Base-by-base conservation (phyloP, 2,888 invertebrate species). In the Lasioglossum villosulum region DNA sequence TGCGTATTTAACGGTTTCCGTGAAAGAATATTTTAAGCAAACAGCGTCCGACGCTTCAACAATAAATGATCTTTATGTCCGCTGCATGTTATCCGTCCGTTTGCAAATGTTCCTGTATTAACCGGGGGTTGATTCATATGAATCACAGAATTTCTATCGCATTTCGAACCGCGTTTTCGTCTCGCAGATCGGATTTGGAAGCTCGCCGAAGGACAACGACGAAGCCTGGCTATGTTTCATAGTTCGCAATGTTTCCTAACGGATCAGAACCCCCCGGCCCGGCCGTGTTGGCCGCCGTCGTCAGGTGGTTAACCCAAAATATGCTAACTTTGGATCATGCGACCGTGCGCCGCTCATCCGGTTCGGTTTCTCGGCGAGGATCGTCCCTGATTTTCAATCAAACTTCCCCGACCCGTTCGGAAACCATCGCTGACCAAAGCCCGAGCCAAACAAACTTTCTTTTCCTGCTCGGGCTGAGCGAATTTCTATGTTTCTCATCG, bases 281-380 rank as follows among this genome's bases (percentile, higher is more conserved):
- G 45, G 66, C 63, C 71, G 85, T 87, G 83, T 87, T 83, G 80
- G 84, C 80, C 73, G 80, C 81, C 83, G 85, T 87, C 85, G 85
- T 87, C 85, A 77, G 89, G 87, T 87, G 89, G 89, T 89, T 89
- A 89, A 89, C 89, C 89, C 76, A 37, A 87, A 87, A 89, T 89
- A 89, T 79, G 84, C 87, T 84, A 86, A 89, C 89, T 89, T 89
- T 30, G 78, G 78, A 77, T 76, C 81, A 72, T 42, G 84, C 23
- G 77, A 81, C 70, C 78, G 59, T 14, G 77, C 71, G 77, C 77
- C 34, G 77, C 72, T 86, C 78, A 80, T 83, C 84, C 75, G 75
- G 78, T 83, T 72, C 83, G 80, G 59, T 80, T 83, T 45, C 23
- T 78, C 75, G 73, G 56, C 73, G 42, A 39, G 63, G 16, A 52